Percentiles rank a stretch among this genome's conserved stretches.
phyloP scores from a whole-genome alignment of 2,797 vertebrate genomes.

The Typhlichthys eigenmanni region DNA sequence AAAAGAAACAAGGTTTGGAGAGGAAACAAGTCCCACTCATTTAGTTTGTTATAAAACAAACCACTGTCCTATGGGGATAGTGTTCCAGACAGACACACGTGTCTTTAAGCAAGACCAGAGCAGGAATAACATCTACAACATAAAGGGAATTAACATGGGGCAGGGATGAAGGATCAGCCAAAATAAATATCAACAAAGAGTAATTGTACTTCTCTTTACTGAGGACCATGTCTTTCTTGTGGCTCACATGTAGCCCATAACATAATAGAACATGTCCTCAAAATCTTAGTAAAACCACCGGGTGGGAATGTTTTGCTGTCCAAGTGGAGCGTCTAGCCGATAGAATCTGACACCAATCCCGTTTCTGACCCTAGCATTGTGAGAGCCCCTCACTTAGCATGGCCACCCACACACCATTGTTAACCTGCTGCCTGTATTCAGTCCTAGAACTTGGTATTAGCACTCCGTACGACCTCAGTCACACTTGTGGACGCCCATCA shows the following conservation, averaged over 20 bases:
- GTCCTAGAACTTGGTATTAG: conserved; percentile 14
- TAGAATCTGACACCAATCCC: conserved; percentile 13
- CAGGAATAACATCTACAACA: conserved; percentile 24
- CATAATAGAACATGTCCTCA: neutral
- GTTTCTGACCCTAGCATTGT: conserved; percentile 17
- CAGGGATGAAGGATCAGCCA: no score
- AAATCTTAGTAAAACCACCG: conserved; percentile 41
- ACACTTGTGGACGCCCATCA: conserved; percentile 16
- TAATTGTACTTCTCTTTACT: conserved; percentile 33
- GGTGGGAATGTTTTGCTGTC: conserved; percentile 19
- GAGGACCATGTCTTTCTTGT: conserved; percentile 20
- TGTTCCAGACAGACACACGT: neutral
- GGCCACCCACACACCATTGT: conserved; percentile 20
- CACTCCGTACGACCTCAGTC: neutral
- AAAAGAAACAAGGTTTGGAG: conserved; percentile 57
- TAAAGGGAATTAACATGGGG: neutral
- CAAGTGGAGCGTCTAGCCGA: conserved; percentile 23
- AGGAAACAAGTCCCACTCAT: conserved; percentile 49
- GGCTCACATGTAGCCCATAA: conserved; percentile 4
- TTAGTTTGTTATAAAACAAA: conserved; percentile 36
- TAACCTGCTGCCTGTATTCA: conserved; percentile 12
- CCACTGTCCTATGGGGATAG: conserved; percentile 46
- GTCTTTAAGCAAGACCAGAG: conserved; percentile 13
- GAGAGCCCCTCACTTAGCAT: neutral
- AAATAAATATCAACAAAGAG: neutral